Evolutionary conservation across 2,797 vertebrate species (phyloP), one percentile per base, ranked within the genome.

Genomic region (Gadopsis marmoratus): DNA sequence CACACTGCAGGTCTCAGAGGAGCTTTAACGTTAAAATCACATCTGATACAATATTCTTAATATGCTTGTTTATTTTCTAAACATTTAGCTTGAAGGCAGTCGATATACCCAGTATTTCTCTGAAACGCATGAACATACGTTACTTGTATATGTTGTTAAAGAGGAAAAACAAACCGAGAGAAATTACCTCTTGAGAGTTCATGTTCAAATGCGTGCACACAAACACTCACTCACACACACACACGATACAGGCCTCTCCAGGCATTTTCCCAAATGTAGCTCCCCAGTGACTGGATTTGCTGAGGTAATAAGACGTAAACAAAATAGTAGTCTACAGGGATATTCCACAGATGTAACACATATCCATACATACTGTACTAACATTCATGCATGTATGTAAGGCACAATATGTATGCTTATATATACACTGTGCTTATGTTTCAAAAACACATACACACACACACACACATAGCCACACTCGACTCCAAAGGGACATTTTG

Each of bases 191-290:
- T 81, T 48, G 93, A 92, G 92, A 91, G 64, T 89, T 85, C 68
- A 64, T 47, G 29, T 83, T 84, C 31, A 82, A 86, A 89, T 43
- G 45, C 51, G 55, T 63, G 48, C 62, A 74, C 74, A 76, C 73
- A 77, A 37, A 84, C 69, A 74, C 54, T 4, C 53, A 63, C 50
- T 76, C 62, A 78, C 39, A 39, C 67, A 73, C 64, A 63, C 12
- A 62, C 63, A 72, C 33, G 50, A 86, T 59, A 63, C 66, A 76
- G 78, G 85, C 74, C 75, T 91, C 93, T 90, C 71, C 84, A 90
- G 90, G 92, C 93, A 78, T 55, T 93, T 95, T 95, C 95, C 94
- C 93, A 90, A 83, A 94, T 81, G 82, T 79, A 48, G 76, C 74
- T 94, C 94, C 94, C 94, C 68, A 85, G 93, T 90, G 94, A 88